phyloP scores from a whole-genome alignment of 2,888 invertebrate genomes.

The Crepidodera aurea region DNA sequence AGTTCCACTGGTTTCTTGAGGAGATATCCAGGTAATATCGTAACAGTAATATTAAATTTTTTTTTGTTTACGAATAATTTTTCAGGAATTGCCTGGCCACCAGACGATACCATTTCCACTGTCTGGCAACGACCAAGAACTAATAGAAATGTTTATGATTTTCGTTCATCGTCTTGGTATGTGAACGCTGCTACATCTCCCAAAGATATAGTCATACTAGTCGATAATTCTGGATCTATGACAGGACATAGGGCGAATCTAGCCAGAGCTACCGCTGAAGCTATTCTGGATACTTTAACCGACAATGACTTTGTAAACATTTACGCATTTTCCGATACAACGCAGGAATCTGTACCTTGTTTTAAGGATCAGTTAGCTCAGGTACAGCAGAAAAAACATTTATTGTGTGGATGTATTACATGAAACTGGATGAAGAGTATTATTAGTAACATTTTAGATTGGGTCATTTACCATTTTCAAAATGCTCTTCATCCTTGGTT shows the following conservation, averaged over 20 bases:
- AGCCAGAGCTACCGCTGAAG: slow-evolving; percentile 86
- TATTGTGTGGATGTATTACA: neutral
- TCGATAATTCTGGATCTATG: slow-evolving; percentile 92
- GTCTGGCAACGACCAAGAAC: slow-evolving; percentile 74
- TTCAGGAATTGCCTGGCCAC: slow-evolving; percentile 83
- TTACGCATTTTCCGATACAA: slow-evolving; percentile 85
- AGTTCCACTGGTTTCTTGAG: slow-evolving; percentile 95
- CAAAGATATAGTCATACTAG: slow-evolving; percentile 93
- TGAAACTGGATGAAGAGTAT: too few species aligned
- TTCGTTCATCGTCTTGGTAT: slow-evolving; percentile 94
- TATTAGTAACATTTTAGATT: too few species aligned
- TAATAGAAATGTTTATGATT: slow-evolving; percentile 89
- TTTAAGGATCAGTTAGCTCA: slow-evolving; percentile 90
- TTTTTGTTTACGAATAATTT: neutral
- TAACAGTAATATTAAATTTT: too few species aligned
- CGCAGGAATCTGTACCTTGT: slow-evolving; percentile 87
- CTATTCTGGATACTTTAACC: slow-evolving; percentile 92
- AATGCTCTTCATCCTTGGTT: too few species aligned
- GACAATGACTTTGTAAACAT: slow-evolving; percentile 98
- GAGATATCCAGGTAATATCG: slow-evolving; percentile 89
- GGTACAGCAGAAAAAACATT: slow-evolving; percentile 65
- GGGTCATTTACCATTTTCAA: too few species aligned
- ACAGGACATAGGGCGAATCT: slow-evolving; percentile 84
- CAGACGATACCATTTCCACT: slow-evolving; percentile 68
- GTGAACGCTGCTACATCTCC: slow-evolving; percentile 96